These are phyloP conservation scores for Latrodectus hesperus DNA, from an alignment of 2,888 invertebrate species.

Conservation along the genomic window DNA sequence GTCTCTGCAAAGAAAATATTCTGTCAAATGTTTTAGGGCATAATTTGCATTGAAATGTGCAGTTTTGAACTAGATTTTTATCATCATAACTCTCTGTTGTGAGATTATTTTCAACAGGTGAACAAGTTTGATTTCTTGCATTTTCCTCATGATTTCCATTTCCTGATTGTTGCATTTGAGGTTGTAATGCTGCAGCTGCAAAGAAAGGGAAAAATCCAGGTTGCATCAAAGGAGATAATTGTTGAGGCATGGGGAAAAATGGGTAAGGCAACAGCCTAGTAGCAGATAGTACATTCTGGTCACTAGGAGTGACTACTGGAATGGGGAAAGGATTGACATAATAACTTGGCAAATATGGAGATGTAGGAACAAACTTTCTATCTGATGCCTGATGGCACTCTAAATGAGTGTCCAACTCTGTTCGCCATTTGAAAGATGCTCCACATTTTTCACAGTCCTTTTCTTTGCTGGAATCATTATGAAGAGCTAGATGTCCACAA, in stretches of 20 bases:
- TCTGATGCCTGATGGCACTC: slow-evolving; percentile 70
- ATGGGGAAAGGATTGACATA: slow-evolving; percentile 66
- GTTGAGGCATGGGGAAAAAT: slow-evolving; percentile 66
- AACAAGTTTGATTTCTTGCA: slow-evolving; percentile 13
- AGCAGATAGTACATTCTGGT: slow-evolving; percentile 51
- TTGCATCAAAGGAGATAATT: slow-evolving; percentile 61
- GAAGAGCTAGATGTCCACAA: slow-evolving; percentile 68
- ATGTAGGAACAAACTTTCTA: slow-evolving; percentile 56
- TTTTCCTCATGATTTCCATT: slow-evolving; percentile 27
- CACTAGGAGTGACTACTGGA: slow-evolving; percentile 60
- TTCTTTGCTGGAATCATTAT: slow-evolving; percentile 64
- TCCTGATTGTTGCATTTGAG: slow-evolving; percentile 25
- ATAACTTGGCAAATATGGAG: slow-evolving; percentile 60
- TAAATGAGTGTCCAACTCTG: slow-evolving; percentile 69
- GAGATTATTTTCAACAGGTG: slow-evolving; percentile 57
- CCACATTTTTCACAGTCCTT: slow-evolving; percentile 71
- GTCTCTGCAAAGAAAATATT: slow-evolving; percentile 74
- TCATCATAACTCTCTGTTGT: slow-evolving; percentile 67
- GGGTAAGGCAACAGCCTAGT: slow-evolving; percentile 60
- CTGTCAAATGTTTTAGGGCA: slow-evolving; percentile 75
- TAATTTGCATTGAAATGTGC: slow-evolving; percentile 72
- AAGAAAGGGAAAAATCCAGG: slow-evolving; percentile 66
- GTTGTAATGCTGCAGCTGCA: slow-evolving; percentile 45
- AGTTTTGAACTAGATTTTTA: slow-evolving; percentile 38
- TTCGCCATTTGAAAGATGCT: slow-evolving; percentile 71